Evolutionary conservation across 2,113 vertebrate species (phyloP), one percentile per base, ranked within the genome.

Genomic region (Spheniscus mendiculus): DNA sequence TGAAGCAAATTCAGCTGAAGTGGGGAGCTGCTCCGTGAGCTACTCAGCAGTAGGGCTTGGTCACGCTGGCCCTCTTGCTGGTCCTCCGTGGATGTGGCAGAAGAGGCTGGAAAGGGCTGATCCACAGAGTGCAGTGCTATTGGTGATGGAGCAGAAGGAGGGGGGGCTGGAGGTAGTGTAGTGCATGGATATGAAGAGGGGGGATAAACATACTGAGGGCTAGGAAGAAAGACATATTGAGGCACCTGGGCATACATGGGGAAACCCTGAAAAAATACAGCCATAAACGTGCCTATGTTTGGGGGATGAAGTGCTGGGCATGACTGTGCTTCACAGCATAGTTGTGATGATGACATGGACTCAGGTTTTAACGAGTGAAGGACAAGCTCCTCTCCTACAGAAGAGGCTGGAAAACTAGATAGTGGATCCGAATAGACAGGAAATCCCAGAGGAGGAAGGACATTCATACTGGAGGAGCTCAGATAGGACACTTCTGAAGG

Each of bases 1-100:
- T 98, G 99, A 91, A 99, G 98, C 70, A 99, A 94, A 95, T 99
- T 98, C 59, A 99, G 97, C 97, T 99, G 99, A 38, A 99, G 97
- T 0, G 99, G 98, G 8, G 99, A 99, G 95, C 99, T 99, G 63
- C 98, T 99, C 79, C 98, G 96, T 4, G 99, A 99, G 87, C 97
- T 98, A 47, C 98, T 97, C 30, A 83, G 94, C 97, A 98, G 61
- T 8, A 87, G 59, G 72, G 92, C 67, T 87, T 91, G 81, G 47
- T 92, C 76, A 44, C 59, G 11, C 22, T 34, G 71, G 10, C 29
- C 12, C 94, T 96, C 96, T 88, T 83, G 77, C 55, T 90, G 59
- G 53, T 81, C 95, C 52, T 97, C 97, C 10, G 55, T 17, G 2
- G 96, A 83, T 53, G 96, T 23, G 58, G 93, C 62, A 38, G 63